A percentile compares a stretch with the other conserved stretches of the same genome.
These are phyloP conservation scores for Capromys pilorides DNA, from an alignment of 2,797 vertebrate genomes.

Conservation along the genomic window DNA sequence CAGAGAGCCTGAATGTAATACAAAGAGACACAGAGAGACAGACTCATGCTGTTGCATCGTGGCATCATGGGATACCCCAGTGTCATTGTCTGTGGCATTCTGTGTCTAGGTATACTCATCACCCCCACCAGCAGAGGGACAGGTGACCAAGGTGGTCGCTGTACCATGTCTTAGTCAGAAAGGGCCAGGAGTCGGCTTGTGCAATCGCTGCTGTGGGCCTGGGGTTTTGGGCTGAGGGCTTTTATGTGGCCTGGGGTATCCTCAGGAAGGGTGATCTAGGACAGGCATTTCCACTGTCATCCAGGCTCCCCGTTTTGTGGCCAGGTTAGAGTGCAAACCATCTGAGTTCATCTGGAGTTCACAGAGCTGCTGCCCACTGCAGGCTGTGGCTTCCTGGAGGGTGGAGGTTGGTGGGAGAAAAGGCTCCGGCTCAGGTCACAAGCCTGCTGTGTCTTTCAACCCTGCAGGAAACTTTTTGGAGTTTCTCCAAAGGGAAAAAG, in stretches of 20 bases:
- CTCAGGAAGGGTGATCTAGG: background rate
- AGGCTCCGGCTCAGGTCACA: background rate
- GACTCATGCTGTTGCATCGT: no score
- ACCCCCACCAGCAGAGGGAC: background rate
- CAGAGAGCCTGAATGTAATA: no score
- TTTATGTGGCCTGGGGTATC: background rate
- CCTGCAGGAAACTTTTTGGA: background rate
- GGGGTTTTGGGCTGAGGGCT: background rate
- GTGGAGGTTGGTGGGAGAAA: no score
- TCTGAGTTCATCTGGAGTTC: background rate
- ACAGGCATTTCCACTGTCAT: background rate
- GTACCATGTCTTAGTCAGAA: background rate
- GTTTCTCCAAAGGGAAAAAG: background rate
- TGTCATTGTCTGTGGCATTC: background rate
- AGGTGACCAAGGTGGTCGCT: background rate
- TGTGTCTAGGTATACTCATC: background rate
- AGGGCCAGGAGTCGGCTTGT: rapidly evolving
- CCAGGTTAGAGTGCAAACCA: background rate
- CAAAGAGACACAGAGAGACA: no score
- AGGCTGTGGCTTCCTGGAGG: background rate
- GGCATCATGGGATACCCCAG: background rate
- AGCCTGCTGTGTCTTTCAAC: background rate
- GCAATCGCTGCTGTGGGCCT: background rate
- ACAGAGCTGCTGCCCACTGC: no score
- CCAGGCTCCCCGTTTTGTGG: background rate